These are phyloP conservation scores for Dyspetes luteomarginatus DNA, from an alignment of 2,888 invertebrate species.

Conservation along the genomic window DNA sequence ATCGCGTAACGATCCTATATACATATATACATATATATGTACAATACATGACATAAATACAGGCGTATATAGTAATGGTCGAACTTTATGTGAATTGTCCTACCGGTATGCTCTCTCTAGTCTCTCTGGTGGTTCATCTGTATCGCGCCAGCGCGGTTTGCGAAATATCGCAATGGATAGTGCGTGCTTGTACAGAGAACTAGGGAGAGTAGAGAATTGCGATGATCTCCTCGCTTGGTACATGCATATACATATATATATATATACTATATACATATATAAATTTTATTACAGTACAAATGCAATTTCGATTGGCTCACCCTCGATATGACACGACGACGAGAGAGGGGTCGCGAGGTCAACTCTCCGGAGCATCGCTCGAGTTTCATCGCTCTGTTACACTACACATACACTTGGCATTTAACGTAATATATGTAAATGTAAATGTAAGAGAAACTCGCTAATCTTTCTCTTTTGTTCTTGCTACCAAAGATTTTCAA, in stretches of 20 bases:
- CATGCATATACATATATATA: neutral
- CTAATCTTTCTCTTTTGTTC: no score
- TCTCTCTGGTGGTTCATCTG: neutral
- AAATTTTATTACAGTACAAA: conserved; percentile 44
- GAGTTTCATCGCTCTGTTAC: conserved; percentile 13
- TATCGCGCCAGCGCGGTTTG: conserved; percentile 22
- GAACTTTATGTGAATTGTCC: neutral
- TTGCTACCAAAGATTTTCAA: no score
- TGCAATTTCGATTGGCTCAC: conserved; percentile 56
- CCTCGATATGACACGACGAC: neutral
- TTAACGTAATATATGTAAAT: no score
- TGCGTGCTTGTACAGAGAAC: conserved; percentile 40
- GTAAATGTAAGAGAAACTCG: no score
- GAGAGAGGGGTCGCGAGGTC: conserved; percentile 11
- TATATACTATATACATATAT: neutral
- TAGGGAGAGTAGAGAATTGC: conserved; percentile 40
- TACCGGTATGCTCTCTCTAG: neutral
- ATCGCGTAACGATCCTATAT: conserved; percentile 60
- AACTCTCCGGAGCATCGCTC: conserved; percentile 27
- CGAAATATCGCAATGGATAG: conserved; percentile 51
- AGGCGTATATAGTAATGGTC: neutral
- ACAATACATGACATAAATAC: conserved; percentile 45
- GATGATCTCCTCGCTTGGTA: conserved; percentile 13
- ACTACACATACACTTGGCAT: neutral
- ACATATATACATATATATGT: conserved; percentile 24